Conservation (phyloP, 2,113 vertebrate species). For the Coturnix japonica region DNA sequence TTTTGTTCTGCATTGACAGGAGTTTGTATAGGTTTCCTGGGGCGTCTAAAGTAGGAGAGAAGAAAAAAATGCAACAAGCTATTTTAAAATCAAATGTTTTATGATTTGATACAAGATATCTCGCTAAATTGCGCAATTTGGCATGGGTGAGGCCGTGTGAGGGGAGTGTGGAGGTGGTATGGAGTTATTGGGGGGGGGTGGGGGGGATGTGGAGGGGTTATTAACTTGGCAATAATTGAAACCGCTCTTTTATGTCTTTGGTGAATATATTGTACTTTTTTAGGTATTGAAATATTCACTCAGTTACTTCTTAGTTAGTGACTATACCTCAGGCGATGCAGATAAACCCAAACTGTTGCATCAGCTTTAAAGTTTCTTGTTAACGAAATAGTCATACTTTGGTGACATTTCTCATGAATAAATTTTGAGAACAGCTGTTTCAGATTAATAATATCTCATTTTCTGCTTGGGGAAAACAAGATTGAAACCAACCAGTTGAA, state of each 20-base stretch:
- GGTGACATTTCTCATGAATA: neutral
- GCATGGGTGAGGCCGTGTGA: no score
- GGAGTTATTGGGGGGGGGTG: no score
- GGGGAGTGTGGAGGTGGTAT: no score
- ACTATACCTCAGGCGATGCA: neutral
- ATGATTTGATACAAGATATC: neutral
- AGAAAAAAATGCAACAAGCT: neutral
- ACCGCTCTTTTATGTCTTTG: neutral
- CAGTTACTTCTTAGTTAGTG: neutral
- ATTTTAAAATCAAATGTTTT: neutral
- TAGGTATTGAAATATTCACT: neutral
- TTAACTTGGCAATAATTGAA: neutral
- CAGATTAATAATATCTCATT: slow-evolving; percentile 12
- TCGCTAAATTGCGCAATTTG: neutral
- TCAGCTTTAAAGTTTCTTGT: neutral
- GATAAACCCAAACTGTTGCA: neutral
- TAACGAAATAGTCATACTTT: neutral
- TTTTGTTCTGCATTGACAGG: neutral
- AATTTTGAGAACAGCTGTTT: slow-evolving; percentile 9
- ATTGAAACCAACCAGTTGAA: neutral
- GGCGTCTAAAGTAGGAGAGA: neutral
- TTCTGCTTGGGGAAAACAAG: neutral
- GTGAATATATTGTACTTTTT: neutral
- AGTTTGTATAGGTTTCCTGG: neutral
- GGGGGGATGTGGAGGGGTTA: no score